Conservation (phyloP, 2,888 invertebrate species). For the Aphelenchoides bicaudatus region DNA sequence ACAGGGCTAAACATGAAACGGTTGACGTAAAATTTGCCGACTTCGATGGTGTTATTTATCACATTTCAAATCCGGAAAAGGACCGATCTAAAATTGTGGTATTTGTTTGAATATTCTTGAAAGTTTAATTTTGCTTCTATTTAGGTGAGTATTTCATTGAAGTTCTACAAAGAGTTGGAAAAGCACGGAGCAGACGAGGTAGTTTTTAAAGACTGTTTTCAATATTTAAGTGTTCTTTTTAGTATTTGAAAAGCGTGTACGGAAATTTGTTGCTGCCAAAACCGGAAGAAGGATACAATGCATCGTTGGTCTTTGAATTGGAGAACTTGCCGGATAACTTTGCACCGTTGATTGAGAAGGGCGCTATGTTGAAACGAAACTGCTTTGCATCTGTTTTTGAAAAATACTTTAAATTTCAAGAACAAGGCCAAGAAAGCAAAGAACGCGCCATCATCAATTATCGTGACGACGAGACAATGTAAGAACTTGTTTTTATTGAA, state of each 20-base stretch:
- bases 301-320: slow-evolving; percentile 85
- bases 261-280: slow-evolving; percentile 73
- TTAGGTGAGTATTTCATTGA: slow-evolving; percentile 65
- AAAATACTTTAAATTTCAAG: slow-evolving; percentile 94
- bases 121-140: slow-evolving; percentile 7
- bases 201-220: slow-evolving; percentile 33
- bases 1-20: slow-evolving; percentile 87
- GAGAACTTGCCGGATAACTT: slow-evolving; percentile 85
- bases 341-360: slow-evolving; percentile 72
- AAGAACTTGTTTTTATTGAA: slow-evolving; percentile 58
- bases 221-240: slow-evolving; percentile 31
- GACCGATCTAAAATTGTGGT: slow-evolving; percentile 96
- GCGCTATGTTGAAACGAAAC: slow-evolving; percentile 89
- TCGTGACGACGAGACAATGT: slow-evolving; percentile 97
- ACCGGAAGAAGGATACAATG: slow-evolving; percentile 88
- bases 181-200: slow-evolving; percentile 93
- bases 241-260: slow-evolving; percentile 84
- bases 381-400: slow-evolving; percentile 99
- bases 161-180: slow-evolving; percentile 90
- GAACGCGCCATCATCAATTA: slow-evolving; percentile 90
- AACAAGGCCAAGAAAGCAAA: slow-evolving; percentile 77
- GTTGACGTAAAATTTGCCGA: slow-evolving; percentile 83
- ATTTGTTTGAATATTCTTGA: slow-evolving; percentile 63
- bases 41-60: slow-evolving; percentile 97
- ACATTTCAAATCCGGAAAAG: slow-evolving; percentile 90